Percentiles rank a stretch among this genome's conserved stretches.
Conservation (phyloP, 2,113 vertebrate genomes). For the Calidris pygmaea region DNA sequence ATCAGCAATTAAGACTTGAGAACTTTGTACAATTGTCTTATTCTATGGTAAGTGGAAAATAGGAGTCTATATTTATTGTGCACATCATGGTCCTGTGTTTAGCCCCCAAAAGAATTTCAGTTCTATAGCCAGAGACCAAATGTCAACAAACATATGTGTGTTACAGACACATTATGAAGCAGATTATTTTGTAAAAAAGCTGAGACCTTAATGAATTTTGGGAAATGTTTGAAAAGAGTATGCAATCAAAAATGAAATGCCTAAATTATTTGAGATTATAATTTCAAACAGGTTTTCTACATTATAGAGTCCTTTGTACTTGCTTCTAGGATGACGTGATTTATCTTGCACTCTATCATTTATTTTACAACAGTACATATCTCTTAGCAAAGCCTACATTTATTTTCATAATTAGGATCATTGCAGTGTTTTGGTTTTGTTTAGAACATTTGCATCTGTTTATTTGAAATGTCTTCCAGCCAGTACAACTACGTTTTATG, state of each 20-base stretch:
- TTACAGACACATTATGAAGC: background rate
- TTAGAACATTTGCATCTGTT: background rate
- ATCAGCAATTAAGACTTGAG: background rate
- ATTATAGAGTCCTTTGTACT: background rate
- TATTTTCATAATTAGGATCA: background rate
- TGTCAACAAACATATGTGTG: rapidly evolving
- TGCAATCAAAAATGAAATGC: background rate
- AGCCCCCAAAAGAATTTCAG: background rate
- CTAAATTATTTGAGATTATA: background rate
- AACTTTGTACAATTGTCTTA: background rate
- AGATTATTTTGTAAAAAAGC: background rate
- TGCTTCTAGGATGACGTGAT: background rate
- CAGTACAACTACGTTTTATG: background rate
- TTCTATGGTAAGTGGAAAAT: background rate
- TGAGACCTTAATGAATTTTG: background rate
- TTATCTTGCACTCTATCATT: background rate
- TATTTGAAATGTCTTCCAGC: background rate
- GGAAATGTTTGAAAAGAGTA: background rate
- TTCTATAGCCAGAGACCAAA: background rate
- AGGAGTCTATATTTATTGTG: rapidly evolving
- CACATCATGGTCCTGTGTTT: background rate
- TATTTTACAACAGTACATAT: background rate
- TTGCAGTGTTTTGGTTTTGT: background rate
- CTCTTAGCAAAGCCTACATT: background rate
- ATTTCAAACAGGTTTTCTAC: background rate